These are phyloP conservation scores for Emydocephalus ijimae DNA, from an alignment of 2,113 vertebrate species.

Conservation along the genomic window DNA sequence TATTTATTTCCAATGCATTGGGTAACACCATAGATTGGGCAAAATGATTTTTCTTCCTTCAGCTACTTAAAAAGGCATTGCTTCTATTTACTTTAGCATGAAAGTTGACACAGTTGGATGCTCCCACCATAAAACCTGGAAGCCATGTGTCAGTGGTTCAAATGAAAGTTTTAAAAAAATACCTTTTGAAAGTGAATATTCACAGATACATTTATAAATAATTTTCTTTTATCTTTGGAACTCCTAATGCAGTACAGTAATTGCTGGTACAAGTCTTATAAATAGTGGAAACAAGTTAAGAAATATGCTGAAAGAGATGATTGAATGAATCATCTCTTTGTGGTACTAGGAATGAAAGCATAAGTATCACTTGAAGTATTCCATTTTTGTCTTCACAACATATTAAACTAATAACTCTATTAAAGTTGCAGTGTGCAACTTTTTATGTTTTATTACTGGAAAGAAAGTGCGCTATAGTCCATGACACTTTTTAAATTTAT, in stretches of 20 bases:
- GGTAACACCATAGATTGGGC: neutral
- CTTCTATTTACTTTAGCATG: neutral
- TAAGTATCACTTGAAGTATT: neutral
- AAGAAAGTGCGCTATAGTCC: neutral
- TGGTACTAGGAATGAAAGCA: neutral
- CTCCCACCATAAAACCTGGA: neutral
- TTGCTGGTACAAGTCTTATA: neutral
- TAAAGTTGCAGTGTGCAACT: neutral
- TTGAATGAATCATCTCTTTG: neutral
- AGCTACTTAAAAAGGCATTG: neutral
- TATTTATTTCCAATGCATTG: neutral
- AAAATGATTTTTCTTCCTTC: neutral
- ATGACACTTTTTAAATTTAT: neutral
- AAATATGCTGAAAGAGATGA: neutral
- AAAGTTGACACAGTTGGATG: fast-evolving
- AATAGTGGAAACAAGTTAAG: neutral
- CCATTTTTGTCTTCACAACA: neutral
- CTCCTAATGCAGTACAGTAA: neutral
- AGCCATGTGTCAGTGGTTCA: neutral
- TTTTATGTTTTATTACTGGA: neutral
- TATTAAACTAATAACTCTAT: neutral
- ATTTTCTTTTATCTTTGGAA: neutral
- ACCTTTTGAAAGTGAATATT: neutral
- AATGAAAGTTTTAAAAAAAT: neutral
- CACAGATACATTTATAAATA: neutral